phyloP scores from a whole-genome alignment of 2,113 vertebrate genomes.

The Pluvianellus socialis region DNA sequence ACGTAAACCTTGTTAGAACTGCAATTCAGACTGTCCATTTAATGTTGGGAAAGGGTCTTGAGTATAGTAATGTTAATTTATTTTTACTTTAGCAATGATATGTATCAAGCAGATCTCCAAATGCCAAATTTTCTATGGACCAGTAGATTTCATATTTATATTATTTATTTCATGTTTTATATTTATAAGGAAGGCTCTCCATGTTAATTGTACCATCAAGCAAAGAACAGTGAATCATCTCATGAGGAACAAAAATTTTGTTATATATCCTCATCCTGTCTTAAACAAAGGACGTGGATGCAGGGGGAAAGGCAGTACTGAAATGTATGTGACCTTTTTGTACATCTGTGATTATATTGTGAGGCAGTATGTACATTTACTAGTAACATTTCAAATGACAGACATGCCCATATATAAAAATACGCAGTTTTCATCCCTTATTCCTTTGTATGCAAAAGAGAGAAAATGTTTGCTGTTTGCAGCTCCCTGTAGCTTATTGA shows the following conservation, averaged over 20 bases:
- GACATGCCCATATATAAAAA: not conserved
- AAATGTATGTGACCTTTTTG: not conserved
- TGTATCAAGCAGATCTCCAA: not conserved
- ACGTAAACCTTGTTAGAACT: not conserved
- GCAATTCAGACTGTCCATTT: not conserved
- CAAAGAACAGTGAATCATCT: not conserved
- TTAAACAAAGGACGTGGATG: not conserved
- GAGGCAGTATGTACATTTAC: not conserved
- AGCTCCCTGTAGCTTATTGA: conserved; percentile 3
- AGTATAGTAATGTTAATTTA: not conserved
- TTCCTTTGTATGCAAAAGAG: not conserved
- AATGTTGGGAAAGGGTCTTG: not conserved
- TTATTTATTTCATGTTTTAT: not conserved
- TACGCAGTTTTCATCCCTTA: not conserved
- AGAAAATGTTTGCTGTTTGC: not conserved
- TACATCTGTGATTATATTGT: not conserved
- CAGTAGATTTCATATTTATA: not conserved
- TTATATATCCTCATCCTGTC: not conserved
- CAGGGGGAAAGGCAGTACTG: not conserved
- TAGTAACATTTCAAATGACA: not conserved
- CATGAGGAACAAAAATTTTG: not conserved
- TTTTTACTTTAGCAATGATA: not conserved
- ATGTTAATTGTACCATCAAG: not conserved
- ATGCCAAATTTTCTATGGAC: not conserved
- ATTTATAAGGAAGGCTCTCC: not conserved